Evolutionary conservation across 35 echinoderm and acorn worm species (phyloP).

Genomic region (Patiria miniata): DNA sequence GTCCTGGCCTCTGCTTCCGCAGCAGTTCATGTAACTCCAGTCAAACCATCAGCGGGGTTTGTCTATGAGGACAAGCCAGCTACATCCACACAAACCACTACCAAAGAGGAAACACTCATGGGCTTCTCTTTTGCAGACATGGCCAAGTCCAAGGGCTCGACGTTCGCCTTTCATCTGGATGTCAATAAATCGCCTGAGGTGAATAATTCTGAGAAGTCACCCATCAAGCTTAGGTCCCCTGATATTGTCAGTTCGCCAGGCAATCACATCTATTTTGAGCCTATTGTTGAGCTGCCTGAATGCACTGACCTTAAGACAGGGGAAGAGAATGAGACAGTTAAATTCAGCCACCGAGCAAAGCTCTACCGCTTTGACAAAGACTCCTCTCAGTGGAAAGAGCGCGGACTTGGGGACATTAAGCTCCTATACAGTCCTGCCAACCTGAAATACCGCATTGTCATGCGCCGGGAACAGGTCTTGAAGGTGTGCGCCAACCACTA

Average conservation of each 20-base stretch:
- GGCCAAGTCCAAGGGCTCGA: slow-evolving; percentile 58
- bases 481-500: slow-evolving; percentile 66
- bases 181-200: slow-evolving; percentile 60
- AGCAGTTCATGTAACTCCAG: slow-evolving; percentile 33
- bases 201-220: slow-evolving; percentile 29
- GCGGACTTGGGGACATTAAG: slow-evolving; percentile 91
- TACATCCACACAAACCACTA: neutral
- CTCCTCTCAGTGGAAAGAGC: slow-evolving; percentile 84
- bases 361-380: slow-evolving; percentile 75
- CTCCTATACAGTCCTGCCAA: slow-evolving; percentile 56
- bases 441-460: slow-evolving; percentile 68
- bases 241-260: neutral
- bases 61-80: slow-evolving; percentile 29
- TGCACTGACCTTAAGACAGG: slow-evolving; percentile 69
- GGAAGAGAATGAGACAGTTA: slow-evolving; percentile 76
- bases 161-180: slow-evolving; percentile 77
- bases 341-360: slow-evolving; percentile 83
- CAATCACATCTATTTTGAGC: slow-evolving; percentile 97
- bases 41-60: too few species aligned
- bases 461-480: slow-evolving; percentile 78
- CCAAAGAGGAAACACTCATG: neutral
- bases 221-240: slow-evolving; percentile 5
- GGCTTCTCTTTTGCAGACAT: slow-evolving; percentile 57
- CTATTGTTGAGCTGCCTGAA: slow-evolving; percentile 77
- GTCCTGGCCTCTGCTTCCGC: slow-evolving; percentile 49